Evolutionary conservation across 2,797 vertebrate species (phyloP), one percentile per base, ranked within the genome.

Genomic region (Mustela erminea): DNA sequence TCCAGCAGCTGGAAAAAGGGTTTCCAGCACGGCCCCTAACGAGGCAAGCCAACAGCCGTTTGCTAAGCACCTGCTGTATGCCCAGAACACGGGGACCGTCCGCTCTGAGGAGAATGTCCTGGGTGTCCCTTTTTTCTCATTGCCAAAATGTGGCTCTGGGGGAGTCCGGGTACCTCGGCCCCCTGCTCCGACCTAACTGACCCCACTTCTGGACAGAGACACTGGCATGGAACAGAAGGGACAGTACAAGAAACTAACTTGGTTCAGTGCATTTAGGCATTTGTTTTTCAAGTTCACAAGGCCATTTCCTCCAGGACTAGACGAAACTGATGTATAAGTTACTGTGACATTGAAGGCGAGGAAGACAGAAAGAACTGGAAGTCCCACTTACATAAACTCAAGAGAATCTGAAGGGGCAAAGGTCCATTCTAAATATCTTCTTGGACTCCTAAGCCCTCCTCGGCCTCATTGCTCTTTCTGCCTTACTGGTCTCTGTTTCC

Each of bases 231-330:
- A 97, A 96, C 93, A 94, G 96, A 96, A 97, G 80, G 83, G 64
- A 95, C 92, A 92, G 90, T 94, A 87, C 90, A 75, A 93, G 92
- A 97, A 91, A 60, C 52, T 82, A 62, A 78, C 88, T 94, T 98
- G 97, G 94, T 98, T 98, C 95, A 97, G 88, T 97, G 95, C 89
- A 70, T 97, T 83, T 92, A 92, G 92, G 64, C 87, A 91, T 97
- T 96, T 98, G 82, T 72, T 95, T 97, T 93, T 52, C 85, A 92
- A 60, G 81, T 95, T 88, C 94, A 74, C 62, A 93, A 95, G 90
- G 74, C 85, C 88, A 81, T 93, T 97, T 97, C 95, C 87, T 82
- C 62, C 66, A 74, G 54, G 77, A 91, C 88, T 21, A 78, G 86
- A 87, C 7, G 12, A 81, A 95, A 74, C 14, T 18, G 74, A 77